These are phyloP conservation scores for Lycophotia porphyrea DNA, from an alignment of 2,888 invertebrate species.

Conservation along the genomic window DNA sequence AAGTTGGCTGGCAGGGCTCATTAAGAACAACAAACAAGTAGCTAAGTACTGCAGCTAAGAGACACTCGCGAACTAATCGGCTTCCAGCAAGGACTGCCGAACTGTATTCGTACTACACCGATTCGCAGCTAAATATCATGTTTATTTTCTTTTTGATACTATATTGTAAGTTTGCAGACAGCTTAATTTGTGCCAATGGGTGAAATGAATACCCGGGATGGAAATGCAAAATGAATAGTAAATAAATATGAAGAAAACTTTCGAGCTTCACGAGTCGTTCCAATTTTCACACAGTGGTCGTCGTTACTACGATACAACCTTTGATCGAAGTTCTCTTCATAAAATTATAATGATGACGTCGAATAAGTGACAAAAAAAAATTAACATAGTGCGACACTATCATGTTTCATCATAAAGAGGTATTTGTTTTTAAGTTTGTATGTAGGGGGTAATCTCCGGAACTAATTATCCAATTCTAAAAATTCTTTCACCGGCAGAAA, in stretches of 20 bases:
- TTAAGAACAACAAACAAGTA: slow-evolving; percentile 89
- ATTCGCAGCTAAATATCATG: slow-evolving; percentile 70
- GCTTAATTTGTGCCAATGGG: slow-evolving; percentile 16
- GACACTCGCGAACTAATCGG: slow-evolving; percentile 85
- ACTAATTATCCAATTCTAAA: too few relatives aligned
- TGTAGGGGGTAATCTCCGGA: too few relatives aligned
- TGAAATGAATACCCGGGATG: slow-evolving; percentile 9
- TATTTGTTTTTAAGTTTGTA: too few relatives aligned
- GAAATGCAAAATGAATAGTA: neutral
- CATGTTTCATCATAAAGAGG: too few relatives aligned
- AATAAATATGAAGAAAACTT: slow-evolving; percentile 15
- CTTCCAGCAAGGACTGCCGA: slow-evolving; percentile 76
- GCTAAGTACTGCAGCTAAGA: slow-evolving; percentile 83
- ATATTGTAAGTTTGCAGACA: slow-evolving; percentile 33
- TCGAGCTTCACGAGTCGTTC: neutral
- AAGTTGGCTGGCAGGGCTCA: slow-evolving; percentile 88
- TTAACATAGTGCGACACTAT: neutral
- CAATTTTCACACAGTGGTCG: neutral
- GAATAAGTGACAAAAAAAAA: neutral
- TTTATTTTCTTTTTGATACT: slow-evolving; percentile 60
- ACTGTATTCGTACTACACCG: slow-evolving; percentile 69
- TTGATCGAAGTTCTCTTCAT: slow-evolving; percentile 1
- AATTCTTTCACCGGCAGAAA: too few relatives aligned
- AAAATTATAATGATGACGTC: slow-evolving; percentile 11
- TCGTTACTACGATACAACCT: slow-evolving; percentile 6